These are phyloP conservation scores for Ptiloglossa arizonensis DNA, from an alignment of 1,140 invertebrate genomes.

Conservation along the genomic window DNA sequence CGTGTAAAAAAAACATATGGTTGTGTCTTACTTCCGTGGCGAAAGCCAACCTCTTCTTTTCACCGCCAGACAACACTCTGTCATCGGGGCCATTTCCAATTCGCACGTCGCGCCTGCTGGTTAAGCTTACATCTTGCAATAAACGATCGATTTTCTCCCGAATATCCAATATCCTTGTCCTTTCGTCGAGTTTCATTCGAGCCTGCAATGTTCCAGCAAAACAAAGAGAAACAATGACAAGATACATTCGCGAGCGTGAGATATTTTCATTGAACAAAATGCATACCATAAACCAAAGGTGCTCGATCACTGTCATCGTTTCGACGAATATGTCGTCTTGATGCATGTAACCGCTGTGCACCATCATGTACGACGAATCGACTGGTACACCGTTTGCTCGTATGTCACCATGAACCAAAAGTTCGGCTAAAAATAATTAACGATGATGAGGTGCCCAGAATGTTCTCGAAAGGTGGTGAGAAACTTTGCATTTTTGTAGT, in stretches of 20 bases:
- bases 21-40: slow-evolving; percentile 89
- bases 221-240: not conserved
- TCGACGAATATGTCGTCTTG: slow-evolving; percentile 96
- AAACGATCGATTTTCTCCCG: slow-evolving; percentile 87
- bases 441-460: no score
- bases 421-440: slow-evolving; percentile 84
- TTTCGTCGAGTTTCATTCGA: slow-evolving; percentile 89
- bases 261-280: not conserved
- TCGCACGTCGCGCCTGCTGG: slow-evolving; percentile 85
- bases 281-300: slow-evolving; percentile 93
- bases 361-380: slow-evolving; percentile 87
- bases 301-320: slow-evolving; percentile 93
- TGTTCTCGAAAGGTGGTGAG: no score
- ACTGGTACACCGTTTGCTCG: slow-evolving; percentile 87
- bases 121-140: slow-evolving; percentile 88
- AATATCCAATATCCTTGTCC: slow-evolving; percentile 83
- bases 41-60: slow-evolving; percentile 95
- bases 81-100: slow-evolving; percentile 88
- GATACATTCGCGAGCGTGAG: not conserved
- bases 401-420: slow-evolving; percentile 89
- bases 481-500: no score
- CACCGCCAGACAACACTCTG: slow-evolving; percentile 96
- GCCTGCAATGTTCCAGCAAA: slow-evolving; percentile 83
- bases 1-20: no score
- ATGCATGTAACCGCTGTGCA: slow-evolving; percentile 95